Evolutionary conservation across 2,888 invertebrate species (phyloP).

Genomic region (Macrophya annulata): DNA sequence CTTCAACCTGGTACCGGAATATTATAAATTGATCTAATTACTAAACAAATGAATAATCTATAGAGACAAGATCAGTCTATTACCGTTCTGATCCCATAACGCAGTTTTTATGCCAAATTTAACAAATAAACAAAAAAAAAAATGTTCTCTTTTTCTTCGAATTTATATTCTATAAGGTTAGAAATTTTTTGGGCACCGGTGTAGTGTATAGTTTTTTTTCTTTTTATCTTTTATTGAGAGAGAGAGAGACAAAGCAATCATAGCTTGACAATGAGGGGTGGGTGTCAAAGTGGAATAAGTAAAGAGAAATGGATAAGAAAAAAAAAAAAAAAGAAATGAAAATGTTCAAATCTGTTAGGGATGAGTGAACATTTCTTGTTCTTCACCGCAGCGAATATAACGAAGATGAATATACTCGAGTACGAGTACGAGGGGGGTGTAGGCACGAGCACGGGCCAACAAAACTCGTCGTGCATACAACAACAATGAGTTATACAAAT

Average conservation of each 20-base stretch:
- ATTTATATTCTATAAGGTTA: neutral
- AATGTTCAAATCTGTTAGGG: neutral
- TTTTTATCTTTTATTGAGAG: too few relatives aligned
- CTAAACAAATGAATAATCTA: too few relatives aligned
- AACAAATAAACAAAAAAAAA: too few relatives aligned
- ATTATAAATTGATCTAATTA: too few relatives aligned
- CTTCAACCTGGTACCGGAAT: too few relatives aligned
- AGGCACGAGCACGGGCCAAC: constrained; percentile 63
- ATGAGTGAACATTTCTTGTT: neutral
- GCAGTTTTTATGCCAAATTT: too few relatives aligned
- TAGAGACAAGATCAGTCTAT: too few relatives aligned
- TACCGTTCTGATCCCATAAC: too few relatives aligned
- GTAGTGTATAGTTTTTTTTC: neutral
- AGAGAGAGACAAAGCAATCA: constrained; percentile 4
- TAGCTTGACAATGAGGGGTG: constrained; percentile 1
- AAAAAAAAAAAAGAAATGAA: too few relatives aligned
- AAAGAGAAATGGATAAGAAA: neutral
- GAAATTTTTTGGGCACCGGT: too few relatives aligned
- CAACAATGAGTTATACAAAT: constrained; percentile 71
- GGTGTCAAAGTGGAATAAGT: constrained; percentile 16
- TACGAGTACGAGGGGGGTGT: neutral
- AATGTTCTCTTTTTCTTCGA: too few relatives aligned
- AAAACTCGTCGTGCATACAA: constrained; percentile 64
- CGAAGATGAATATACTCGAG: neutral
- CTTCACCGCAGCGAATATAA: neutral